Conservation (phyloP, 23 tunicate genomes). For the Aplidium turbinatum region DNA sequence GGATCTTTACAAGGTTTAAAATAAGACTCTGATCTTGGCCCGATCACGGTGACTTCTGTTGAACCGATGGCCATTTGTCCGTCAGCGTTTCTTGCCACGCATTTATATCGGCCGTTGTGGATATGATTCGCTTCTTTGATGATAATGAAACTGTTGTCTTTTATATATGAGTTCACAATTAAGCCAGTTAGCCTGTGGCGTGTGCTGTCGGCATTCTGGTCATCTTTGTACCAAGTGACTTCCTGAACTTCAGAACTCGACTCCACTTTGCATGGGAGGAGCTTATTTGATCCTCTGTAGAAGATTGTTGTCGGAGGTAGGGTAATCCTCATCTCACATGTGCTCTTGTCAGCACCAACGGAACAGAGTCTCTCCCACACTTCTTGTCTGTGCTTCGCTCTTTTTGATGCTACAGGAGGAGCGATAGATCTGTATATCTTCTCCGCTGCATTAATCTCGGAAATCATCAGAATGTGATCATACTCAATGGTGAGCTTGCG, state of each 20-base stretch:
- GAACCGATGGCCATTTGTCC: constrained; percentile 23
- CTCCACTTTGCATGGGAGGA: constrained; percentile 51
- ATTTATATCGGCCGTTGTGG: constrained; percentile 50
- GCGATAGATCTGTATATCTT: neutral
- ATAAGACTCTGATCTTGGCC: constrained; percentile 20
- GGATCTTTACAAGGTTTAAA: constrained; percentile 24
- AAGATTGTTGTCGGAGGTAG: constrained; percentile 15
- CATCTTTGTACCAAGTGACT: constrained; percentile 52
- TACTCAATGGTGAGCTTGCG: neutral
- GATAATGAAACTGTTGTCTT: constrained; percentile 3
- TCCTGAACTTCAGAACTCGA: constrained; percentile 10
- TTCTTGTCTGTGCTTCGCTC: constrained; percentile 14
- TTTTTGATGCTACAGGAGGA: constrained; percentile 40
- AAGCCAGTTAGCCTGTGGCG: constrained; percentile 15
- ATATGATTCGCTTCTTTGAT: constrained; percentile 30
- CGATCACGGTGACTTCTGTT: constrained; percentile 32
- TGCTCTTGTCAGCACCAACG: neutral
- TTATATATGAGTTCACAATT: neutral
- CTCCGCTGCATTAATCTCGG: neutral
- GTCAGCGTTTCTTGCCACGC: constrained; percentile 37
- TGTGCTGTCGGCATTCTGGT: neutral
- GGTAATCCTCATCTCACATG: constrained; percentile 45
- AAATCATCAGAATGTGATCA: constrained; percentile 37
- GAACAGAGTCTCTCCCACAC: constrained; percentile 38
- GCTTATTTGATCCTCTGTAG: constrained; percentile 24